Conservation (phyloP, 2,797 vertebrate species). For the Chelmon rostratus region DNA sequence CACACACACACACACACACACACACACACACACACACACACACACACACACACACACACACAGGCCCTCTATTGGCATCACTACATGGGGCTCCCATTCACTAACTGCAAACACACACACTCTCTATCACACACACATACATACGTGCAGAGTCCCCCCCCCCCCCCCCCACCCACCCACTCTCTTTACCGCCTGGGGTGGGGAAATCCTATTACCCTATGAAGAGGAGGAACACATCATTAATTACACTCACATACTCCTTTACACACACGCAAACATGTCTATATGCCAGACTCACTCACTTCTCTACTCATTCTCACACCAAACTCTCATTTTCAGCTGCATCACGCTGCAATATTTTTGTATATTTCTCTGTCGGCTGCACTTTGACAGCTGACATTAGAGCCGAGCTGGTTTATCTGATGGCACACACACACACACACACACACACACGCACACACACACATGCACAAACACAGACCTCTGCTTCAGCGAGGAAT, state of each 20-base stretch:
- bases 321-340: slow-evolving; percentile 46
- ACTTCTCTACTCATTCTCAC: slow-evolving; percentile 17
- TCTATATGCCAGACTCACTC: slow-evolving; percentile 69
- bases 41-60: slow-evolving; percentile 32
- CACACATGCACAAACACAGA: slow-evolving; percentile 10
- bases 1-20: slow-evolving; percentile 45
- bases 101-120: slow-evolving; percentile 63
- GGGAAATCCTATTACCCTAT: slow-evolving; percentile 95
- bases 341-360: slow-evolving; percentile 45
- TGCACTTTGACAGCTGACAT: slow-evolving; percentile 62
- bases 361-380: slow-evolving; percentile 54
- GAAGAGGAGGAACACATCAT: slow-evolving; percentile 89
- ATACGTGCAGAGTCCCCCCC: slow-evolving; percentile 39
- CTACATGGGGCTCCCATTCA: slow-evolving; percentile 74
- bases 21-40: slow-evolving; percentile 42
- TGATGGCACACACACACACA: slow-evolving; percentile 26
- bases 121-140: slow-evolving; percentile 51
- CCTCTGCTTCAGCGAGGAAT: slow-evolving; percentile 34
- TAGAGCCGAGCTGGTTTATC: slow-evolving; percentile 59
- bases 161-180: slow-evolving; percentile 62
- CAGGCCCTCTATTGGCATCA: slow-evolving; percentile 66
- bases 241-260: slow-evolving; percentile 90
- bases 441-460: slow-evolving; percentile 11
- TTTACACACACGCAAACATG: slow-evolving; percentile 77
- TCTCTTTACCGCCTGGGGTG: slow-evolving; percentile 84